These are phyloP conservation scores for Umimayanthus kanabou DNA, from an alignment of 92 coral and sea anemone species.

Conservation along the genomic window DNA sequence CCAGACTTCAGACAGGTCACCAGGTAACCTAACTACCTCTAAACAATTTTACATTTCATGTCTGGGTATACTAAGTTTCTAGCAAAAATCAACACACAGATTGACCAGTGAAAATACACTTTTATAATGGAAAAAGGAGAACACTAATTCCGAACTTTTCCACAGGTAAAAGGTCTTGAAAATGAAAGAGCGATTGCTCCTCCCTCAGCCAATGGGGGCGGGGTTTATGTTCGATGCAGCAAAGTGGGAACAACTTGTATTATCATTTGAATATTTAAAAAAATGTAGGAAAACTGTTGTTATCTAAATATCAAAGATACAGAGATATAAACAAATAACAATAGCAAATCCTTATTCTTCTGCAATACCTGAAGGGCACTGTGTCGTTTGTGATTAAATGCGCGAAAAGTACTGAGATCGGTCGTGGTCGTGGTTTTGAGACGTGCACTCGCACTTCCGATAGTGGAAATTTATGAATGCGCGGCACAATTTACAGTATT, in stretches of 20 bases:
- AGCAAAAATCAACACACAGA: neutral
- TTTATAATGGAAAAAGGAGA: neutral
- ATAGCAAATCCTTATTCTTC: neutral
- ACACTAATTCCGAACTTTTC: neutral
- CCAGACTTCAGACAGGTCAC: constrained; percentile 7
- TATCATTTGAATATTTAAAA: too few relatives aligned
- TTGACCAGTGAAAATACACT: neutral
- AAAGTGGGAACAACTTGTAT: too few relatives aligned
- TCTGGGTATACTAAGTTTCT: neutral
- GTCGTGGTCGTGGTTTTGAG: neutral
- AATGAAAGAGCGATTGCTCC: neutral
- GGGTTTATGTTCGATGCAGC: neutral
- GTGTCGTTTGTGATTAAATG: neutral
- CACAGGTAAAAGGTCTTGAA: neutral
- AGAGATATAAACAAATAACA: neutral
- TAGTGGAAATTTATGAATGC: constrained; percentile 3
- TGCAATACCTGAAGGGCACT: neutral
- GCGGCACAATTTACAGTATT: neutral
- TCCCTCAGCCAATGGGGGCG: constrained; percentile 4
- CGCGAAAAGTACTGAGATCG: neutral
- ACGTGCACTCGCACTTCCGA: neutral
- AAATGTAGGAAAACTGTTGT: neutral
- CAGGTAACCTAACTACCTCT: neutral
- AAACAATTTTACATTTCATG: neutral
- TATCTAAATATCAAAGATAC: neutral